These are phyloP conservation scores for Enteromius argenteus DNA, from an alignment of 2,797 vertebrate genomes.

Conservation along the genomic window DNA sequence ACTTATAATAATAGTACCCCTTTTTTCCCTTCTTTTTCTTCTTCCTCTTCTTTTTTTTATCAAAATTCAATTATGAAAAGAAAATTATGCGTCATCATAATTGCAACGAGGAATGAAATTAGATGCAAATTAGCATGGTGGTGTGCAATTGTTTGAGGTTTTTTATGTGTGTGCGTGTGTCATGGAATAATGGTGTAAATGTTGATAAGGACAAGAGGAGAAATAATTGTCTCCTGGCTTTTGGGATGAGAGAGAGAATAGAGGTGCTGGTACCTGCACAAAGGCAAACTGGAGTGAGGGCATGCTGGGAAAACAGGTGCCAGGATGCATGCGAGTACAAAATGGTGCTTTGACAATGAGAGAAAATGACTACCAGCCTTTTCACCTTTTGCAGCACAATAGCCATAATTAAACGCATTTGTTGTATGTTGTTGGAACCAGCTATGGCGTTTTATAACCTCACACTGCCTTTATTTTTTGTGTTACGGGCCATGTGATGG, in stretches of 20 bases:
- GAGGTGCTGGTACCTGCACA: constrained; percentile 32
- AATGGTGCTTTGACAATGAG: constrained; percentile 26
- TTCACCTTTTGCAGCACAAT: constrained; percentile 30
- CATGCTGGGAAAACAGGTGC: constrained; percentile 33
- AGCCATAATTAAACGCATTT: neutral
- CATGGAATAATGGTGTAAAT: constrained; percentile 71
- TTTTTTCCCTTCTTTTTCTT: constrained; percentile 52
- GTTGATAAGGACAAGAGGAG: constrained; percentile 70
- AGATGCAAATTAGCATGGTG: constrained; percentile 77
- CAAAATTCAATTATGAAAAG: constrained; percentile 77
- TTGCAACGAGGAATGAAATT: constrained; percentile 73
- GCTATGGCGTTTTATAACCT: constrained; percentile 11
- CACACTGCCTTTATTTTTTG: neutral
- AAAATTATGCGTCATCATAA: constrained; percentile 75
- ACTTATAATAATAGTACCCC: constrained; percentile 57
- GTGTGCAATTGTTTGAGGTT: constrained; percentile 72
- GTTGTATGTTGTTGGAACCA: neutral
- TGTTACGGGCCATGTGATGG: neutral
- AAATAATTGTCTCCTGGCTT: constrained; percentile 65
- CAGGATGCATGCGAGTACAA: constrained; percentile 15
- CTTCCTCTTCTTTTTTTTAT: constrained; percentile 50
- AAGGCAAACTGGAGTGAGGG: constrained; percentile 49
- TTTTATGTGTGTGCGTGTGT: constrained; percentile 72
- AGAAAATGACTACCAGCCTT: constrained; percentile 27
- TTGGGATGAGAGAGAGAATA: constrained; percentile 21